Conservation (phyloP, 2,797 vertebrate genomes). For the Ptychadena robeensis region DNA sequence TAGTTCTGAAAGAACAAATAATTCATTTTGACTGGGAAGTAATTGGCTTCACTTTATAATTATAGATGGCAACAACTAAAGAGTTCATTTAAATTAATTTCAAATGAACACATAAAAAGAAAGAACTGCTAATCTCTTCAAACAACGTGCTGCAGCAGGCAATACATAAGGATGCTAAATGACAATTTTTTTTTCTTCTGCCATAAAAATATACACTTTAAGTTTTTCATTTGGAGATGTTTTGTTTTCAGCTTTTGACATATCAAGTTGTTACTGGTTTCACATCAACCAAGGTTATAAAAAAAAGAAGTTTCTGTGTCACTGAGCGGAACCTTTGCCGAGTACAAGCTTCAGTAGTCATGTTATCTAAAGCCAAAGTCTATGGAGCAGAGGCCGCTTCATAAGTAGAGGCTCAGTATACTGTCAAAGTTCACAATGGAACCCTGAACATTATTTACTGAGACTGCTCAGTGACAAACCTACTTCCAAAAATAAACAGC, state of each 20-base stretch:
- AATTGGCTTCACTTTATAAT: not conserved
- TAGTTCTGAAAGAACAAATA: not conserved
- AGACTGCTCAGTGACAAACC: too few relatives aligned
- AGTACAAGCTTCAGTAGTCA: slow-evolving; percentile 26
- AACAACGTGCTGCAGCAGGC: not conserved
- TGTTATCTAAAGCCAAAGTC: slow-evolving; percentile 9
- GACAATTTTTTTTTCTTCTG: too few relatives aligned
- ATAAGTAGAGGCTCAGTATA: slow-evolving; percentile 18
- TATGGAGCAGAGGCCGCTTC: slow-evolving; percentile 11
- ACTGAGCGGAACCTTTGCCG: slow-evolving; percentile 6
- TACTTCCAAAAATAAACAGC: too few relatives aligned
- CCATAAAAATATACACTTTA: too few relatives aligned
- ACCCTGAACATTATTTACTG: not conserved
- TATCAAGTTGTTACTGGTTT: slow-evolving; percentile 1
- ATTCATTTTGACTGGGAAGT: not conserved
- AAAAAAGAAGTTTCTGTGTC: slow-evolving; percentile 22
- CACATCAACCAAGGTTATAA: slow-evolving; percentile 30
- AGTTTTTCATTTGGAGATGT: not conserved
- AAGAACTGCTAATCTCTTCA: not conserved
- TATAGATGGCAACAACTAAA: not conserved
- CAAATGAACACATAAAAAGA: not conserved
- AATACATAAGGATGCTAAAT: too few relatives aligned
- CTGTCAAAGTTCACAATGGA: slow-evolving; percentile 21
- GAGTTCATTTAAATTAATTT: slow-evolving; percentile 5
- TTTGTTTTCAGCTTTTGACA: not conserved